Conservation (phyloP, 2,888 invertebrate genomes). For the Cheilosia urbana region DNA sequence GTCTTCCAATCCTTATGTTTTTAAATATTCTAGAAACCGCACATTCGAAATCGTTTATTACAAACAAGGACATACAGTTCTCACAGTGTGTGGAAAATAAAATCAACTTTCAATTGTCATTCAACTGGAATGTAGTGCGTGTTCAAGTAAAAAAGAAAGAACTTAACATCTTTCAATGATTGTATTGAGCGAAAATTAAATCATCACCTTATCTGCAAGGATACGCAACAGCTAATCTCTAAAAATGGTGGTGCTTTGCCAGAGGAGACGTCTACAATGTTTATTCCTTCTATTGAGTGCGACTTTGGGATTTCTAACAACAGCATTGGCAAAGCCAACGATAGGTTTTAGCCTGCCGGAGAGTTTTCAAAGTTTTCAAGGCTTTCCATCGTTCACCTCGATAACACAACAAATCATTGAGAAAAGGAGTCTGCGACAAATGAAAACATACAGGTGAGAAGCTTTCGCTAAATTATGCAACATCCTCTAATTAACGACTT, state of each 20-base stretch:
- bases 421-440: constrained; percentile 81
- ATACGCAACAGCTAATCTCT: constrained; percentile 1
- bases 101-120: not conserved
- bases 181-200: constrained; percentile 14
- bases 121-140: constrained; percentile 42
- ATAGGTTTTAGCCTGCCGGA: constrained; percentile 81
- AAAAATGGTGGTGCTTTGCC: constrained; percentile 70
- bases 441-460: constrained; percentile 83
- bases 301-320: constrained; percentile 80
- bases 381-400: constrained; percentile 82
- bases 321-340: constrained; percentile 83
- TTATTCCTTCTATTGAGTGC: constrained; percentile 79
- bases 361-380: constrained; percentile 81
- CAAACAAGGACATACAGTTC: constrained; percentile 2
- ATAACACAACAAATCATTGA: constrained; percentile 83
- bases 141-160: not conserved
- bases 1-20: constrained; percentile 11
- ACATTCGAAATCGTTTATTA: not conserved
- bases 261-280: constrained; percentile 79
- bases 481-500: not conserved
- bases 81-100: not conserved
- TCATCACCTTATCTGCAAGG: constrained; percentile 14
- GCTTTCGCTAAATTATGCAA: not conserved
- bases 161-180: constrained; percentile 32
- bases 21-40: constrained; percentile 21